These are phyloP conservation scores for Selenia dentaria DNA, from an alignment of 2,888 invertebrate genomes.

Conservation along the genomic window DNA sequence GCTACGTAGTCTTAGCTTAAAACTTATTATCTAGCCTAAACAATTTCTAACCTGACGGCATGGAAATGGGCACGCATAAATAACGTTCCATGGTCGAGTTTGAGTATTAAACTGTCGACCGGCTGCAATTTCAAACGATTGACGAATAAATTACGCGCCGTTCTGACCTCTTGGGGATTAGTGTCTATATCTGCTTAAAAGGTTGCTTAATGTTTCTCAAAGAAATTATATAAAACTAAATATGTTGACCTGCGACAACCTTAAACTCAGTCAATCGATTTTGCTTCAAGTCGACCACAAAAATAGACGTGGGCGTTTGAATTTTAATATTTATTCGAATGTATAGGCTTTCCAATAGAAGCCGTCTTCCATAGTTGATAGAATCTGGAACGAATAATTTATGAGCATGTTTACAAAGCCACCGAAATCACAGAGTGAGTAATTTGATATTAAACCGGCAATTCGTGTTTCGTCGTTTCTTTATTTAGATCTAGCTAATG, in stretches of 20 bases:
- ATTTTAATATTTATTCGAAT: constrained; percentile 18
- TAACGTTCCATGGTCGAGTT: constrained; percentile 66
- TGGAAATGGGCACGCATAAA: constrained; percentile 80
- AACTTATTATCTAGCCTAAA: constrained; percentile 82
- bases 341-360: constrained; percentile 20
- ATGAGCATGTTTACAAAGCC: constrained; percentile 50
- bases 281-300: neutral
- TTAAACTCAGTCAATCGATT: neutral
- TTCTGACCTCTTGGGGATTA: constrained; percentile 43
- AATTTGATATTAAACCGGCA: constrained; percentile 74
- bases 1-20: constrained; percentile 76
- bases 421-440: constrained; percentile 68
- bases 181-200: constrained; percentile 17
- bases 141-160: constrained; percentile 56
- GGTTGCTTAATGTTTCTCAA: neutral
- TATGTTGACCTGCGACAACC: neutral
- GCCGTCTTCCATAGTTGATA: constrained; percentile 12
- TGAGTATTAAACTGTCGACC: constrained; percentile 65
- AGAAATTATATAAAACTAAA: neutral
- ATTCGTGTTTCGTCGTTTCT: constrained; percentile 69
- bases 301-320: neutral
- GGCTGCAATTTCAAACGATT: constrained; percentile 48
- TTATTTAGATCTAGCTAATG: constrained; percentile 77
- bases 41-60: constrained; percentile 72
- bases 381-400: constrained; percentile 31